Conservation (phyloP, 2,113 vertebrate genomes). For the Microcebus griseorufus region DNA sequence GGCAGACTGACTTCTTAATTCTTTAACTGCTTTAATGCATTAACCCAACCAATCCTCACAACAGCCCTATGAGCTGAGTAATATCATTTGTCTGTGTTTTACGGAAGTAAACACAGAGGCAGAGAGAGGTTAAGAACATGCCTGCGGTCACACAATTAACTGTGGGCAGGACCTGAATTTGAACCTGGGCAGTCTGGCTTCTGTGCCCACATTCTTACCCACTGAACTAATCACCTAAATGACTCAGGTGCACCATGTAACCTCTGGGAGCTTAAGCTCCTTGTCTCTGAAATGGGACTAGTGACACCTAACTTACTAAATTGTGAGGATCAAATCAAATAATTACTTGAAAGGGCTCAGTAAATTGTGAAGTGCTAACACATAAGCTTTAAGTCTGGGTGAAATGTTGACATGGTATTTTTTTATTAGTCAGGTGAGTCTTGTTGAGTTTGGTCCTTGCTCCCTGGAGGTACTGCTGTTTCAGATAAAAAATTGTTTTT, state of each 20-base stretch:
- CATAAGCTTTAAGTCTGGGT: neutral
- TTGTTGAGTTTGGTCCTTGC: neutral
- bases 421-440: neutral
- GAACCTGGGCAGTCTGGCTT: neutral
- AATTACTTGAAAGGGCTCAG: neutral
- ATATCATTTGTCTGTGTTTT: neutral
- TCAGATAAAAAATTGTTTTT: neutral
- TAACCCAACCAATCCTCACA: neutral
- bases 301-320: neutral
- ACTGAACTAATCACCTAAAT: neutral
- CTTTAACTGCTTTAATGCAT: neutral
- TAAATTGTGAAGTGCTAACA: neutral
- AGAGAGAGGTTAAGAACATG: neutral
- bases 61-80: neutral
- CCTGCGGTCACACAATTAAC: neutral
- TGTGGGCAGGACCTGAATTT: neutral
- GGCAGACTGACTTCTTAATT: neutral
- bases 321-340: neutral
- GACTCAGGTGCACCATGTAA: accelerated
- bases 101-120: neutral
- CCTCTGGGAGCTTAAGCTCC: neutral
- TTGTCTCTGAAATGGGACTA: neutral
- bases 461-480: neutral
- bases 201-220: neutral
- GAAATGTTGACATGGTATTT: neutral